Percentiles rank a stretch among this genome's conserved stretches.
These are phyloP conservation scores for Climacteris rufus DNA, from an alignment of 2,113 vertebrate species.

Conservation along the genomic window DNA sequence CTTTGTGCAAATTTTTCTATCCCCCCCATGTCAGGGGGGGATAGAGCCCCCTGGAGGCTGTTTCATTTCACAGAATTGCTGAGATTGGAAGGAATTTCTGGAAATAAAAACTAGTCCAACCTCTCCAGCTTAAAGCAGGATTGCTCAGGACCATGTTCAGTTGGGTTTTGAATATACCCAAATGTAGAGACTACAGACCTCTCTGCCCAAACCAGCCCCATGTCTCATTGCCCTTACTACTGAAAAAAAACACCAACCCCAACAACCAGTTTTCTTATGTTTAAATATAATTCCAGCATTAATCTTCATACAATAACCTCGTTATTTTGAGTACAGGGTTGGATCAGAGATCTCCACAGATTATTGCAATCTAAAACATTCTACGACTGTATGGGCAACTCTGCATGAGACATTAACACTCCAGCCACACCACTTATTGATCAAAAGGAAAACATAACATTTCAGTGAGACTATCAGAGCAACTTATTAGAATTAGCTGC, in stretches of 20 bases:
- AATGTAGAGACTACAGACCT: not conserved
- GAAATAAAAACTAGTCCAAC: not conserved
- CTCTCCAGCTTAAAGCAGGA: not conserved
- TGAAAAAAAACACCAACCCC: not conserved
- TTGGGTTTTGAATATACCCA: not conserved
- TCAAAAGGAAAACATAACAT: not conserved
- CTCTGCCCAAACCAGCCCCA: not conserved
- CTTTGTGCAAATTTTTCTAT: not conserved
- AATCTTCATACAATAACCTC: not conserved
- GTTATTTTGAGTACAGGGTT: not conserved
- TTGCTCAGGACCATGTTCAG: not conserved
- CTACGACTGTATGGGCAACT: not conserved
- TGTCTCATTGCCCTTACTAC: not conserved
- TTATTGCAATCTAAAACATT: not conserved
- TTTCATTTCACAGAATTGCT: not conserved
- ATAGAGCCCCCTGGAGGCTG: not conserved
- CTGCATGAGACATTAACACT: not conserved
- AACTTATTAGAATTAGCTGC: not conserved
- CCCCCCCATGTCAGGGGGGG: accelerated
- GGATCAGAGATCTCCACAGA: not conserved
- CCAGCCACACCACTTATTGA: not conserved
- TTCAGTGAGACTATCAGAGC: not conserved
- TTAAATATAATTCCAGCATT: not conserved
- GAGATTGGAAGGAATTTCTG: not conserved
- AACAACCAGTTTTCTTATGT: not conserved